These are phyloP conservation scores for Microchrysa polita DNA, from an alignment of 2,888 invertebrate species.

Conservation along the genomic window DNA sequence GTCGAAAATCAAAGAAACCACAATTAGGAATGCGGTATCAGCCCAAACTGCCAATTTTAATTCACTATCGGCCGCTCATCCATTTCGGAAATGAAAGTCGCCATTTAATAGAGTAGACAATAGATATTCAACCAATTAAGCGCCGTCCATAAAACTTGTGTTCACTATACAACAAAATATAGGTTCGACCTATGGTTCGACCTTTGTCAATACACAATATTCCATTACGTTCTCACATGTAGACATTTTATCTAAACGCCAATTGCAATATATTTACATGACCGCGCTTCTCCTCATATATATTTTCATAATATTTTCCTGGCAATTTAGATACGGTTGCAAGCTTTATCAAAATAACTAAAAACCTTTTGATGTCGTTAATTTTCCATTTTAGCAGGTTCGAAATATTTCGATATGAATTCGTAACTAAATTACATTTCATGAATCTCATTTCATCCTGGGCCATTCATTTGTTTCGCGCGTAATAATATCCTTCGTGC, in stretches of 20 bases:
- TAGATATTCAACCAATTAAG: too few species aligned
- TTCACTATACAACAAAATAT: too few species aligned
- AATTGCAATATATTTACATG: conserved; percentile 2
- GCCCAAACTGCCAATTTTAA: too few species aligned
- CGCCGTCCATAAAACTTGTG: too few species aligned
- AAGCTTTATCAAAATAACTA: neutral
- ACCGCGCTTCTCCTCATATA: neutral
- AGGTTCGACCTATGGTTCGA: too few species aligned
- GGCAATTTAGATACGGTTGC: neutral
- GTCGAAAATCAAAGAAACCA: too few species aligned
- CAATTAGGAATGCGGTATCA: too few species aligned
- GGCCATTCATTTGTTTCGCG: neutral
- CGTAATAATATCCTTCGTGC: neutral
- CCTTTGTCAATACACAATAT: too few species aligned
- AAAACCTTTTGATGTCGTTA: conserved; percentile 2
- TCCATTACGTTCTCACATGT: neutral
- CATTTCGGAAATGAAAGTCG: too few species aligned
- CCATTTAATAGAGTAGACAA: too few species aligned
- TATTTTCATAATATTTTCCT: neutral
- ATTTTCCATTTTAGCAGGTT: conserved; percentile 22
- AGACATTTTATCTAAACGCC: neutral
- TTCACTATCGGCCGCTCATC: too few species aligned
- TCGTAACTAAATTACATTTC: conserved; percentile 3
- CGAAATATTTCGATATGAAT: conserved; percentile 22
- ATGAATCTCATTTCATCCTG: conserved; percentile 9